phyloP scores from a whole-genome alignment of 2,797 vertebrate genomes.

The Falco peregrinus region DNA sequence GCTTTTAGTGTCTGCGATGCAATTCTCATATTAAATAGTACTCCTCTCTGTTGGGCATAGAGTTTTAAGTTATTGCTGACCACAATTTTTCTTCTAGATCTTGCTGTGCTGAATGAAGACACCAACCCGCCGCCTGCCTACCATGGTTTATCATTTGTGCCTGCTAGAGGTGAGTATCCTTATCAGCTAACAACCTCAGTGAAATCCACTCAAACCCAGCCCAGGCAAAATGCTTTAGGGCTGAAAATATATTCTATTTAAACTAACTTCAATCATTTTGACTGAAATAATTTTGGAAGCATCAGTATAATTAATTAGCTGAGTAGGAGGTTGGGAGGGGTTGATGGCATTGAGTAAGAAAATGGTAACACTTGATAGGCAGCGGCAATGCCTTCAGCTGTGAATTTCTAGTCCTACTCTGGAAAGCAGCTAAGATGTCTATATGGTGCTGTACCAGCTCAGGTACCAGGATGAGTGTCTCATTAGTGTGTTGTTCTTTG shows the following conservation, averaged over 20 bases:
- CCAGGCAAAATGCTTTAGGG: neutral
- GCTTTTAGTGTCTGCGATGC: neutral
- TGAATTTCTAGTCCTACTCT: neutral
- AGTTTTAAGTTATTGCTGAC: neutral
- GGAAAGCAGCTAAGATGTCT: neutral
- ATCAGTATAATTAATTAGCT: neutral
- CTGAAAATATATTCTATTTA: neutral
- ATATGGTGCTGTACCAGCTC: neutral
- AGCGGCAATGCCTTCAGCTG: neutral
- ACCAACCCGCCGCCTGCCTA: neutral
- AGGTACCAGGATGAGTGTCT: neutral
- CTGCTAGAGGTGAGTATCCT: neutral
- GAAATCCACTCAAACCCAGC: neutral
- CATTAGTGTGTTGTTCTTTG: fast-evolving
- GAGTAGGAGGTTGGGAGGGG: neutral
- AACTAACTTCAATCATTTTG: neutral
- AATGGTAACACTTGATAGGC: neutral
- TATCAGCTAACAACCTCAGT: neutral
- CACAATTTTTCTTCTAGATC: neutral
- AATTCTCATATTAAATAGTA: neutral
- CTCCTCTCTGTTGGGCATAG: neutral
- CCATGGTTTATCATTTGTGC: neutral
- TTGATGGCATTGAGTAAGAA: neutral
- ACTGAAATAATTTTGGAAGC: neutral
- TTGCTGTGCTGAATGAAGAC: neutral